phyloP scores from a whole-genome alignment of 1,140 invertebrate genomes.

The Kradibia gibbosae region DNA sequence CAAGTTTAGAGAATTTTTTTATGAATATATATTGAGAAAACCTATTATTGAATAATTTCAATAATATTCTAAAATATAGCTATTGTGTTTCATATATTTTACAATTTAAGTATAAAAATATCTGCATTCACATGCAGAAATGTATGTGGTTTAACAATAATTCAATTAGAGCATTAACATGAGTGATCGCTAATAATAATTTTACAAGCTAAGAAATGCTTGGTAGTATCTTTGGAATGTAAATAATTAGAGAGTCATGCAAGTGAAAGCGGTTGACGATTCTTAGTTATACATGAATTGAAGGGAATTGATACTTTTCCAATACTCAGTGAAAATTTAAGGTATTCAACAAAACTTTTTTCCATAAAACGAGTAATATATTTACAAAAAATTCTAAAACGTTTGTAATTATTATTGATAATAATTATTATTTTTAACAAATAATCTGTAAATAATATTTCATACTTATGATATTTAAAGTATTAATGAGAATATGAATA shows the following conservation, averaged over 20 bases:
- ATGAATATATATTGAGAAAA: no score
- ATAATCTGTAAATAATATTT: no score
- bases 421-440: no score
- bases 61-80: no score
- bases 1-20: no score
- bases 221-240: constrained; percentile 27
- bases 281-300: constrained; percentile 7
- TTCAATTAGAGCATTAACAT: not conserved
- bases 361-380: not conserved
- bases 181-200: not conserved
- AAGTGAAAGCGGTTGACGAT: constrained; percentile 34
- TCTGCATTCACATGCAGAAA: no score
- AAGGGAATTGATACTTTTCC: constrained; percentile 32
- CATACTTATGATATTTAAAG: no score
- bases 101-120: no score
- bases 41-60: no score
- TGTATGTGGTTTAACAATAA: not conserved
- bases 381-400: not conserved
- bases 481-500: no score
- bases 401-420: not conserved
- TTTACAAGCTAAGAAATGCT: constrained; percentile 33
- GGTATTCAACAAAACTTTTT: not conserved
- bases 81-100: no score
- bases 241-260: constrained; percentile 45
- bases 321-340: constrained; percentile 14